These are phyloP conservation scores for Tenodera sinensis DNA, from an alignment of 2,888 invertebrate genomes.

Conservation along the genomic window DNA sequence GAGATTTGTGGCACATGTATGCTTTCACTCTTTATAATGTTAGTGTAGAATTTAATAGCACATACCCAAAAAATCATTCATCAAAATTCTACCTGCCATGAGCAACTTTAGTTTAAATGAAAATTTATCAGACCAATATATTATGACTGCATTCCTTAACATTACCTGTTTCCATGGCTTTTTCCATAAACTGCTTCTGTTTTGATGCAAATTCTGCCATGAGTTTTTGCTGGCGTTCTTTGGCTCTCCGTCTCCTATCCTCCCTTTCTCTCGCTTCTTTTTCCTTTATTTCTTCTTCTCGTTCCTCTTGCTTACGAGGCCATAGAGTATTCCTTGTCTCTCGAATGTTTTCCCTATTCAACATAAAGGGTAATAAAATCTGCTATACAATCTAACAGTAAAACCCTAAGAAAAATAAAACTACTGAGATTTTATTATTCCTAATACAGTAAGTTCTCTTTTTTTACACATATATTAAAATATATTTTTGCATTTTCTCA, in stretches of 20 bases:
- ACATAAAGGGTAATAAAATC: not conserved
- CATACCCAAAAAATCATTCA: too few species aligned
- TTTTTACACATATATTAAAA: too few species aligned
- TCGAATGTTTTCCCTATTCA: slow-evolving; percentile 58
- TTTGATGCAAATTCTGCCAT: slow-evolving; percentile 91
- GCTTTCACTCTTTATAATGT: too few species aligned
- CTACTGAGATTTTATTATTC: not conserved
- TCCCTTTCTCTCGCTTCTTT: slow-evolving; percentile 72
- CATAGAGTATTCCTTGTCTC: slow-evolving; percentile 70
- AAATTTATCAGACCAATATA: too few species aligned
- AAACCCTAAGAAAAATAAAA: not conserved
- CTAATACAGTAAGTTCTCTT: not conserved
- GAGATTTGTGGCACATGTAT: too few species aligned
- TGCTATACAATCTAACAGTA: not conserved
- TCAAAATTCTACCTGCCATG: too few species aligned
- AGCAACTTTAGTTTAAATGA: too few species aligned
- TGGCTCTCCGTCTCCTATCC: slow-evolving; percentile 77
- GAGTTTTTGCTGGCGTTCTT: slow-evolving; percentile 85
- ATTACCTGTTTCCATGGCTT: slow-evolving; percentile 60
- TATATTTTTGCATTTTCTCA: too few species aligned
- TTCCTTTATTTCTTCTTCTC: slow-evolving; percentile 66
- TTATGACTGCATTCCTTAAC: not conserved
- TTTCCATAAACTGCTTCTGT: slow-evolving; percentile 88
- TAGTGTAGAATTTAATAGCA: too few species aligned
- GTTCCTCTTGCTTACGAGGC: slow-evolving; percentile 72